These are phyloP conservation scores for Pseudoatta argentina DNA, from an alignment of 1,140 invertebrate genomes.

Conservation along the genomic window DNA sequence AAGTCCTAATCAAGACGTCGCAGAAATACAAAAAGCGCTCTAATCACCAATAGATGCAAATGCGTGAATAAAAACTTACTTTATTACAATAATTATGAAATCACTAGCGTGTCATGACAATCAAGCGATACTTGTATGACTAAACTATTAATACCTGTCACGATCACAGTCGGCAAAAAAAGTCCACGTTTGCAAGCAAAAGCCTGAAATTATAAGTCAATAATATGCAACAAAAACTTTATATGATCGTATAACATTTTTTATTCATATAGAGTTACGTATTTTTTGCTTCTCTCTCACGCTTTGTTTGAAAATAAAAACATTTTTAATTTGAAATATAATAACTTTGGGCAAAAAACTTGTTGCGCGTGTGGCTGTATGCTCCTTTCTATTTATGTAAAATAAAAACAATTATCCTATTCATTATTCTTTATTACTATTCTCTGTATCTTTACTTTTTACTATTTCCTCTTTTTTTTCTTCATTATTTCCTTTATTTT, in stretches of 20 bases:
- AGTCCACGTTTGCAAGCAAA: not conserved
- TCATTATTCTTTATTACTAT: not conserved
- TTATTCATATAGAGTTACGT: not conserved
- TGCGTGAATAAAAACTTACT: not conserved
- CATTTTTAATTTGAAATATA: not conserved
- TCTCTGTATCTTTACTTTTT: not conserved
- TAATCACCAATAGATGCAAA: not conserved
- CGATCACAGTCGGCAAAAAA: not conserved
- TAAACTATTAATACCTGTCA: constrained; percentile 9
- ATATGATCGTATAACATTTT: not conserved
- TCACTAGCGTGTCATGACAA: not conserved
- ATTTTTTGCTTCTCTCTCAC: not conserved
- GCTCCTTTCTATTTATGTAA: too few species aligned
- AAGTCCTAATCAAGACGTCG: not conserved
- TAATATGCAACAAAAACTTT: not conserved
- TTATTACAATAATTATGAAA: constrained; percentile 41
- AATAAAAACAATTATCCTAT: not conserved
- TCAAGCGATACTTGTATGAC: not conserved
- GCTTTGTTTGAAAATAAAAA: not conserved
- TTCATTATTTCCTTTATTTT: not conserved
- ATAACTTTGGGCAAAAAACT: too few species aligned
- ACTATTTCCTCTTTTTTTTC: too few species aligned
- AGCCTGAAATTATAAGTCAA: not conserved
- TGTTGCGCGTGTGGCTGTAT: too few species aligned
- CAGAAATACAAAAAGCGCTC: not conserved